These are phyloP conservation scores for Pelecanoides urinatrix DNA, from an alignment of 2,113 vertebrate genomes.

Conservation along the genomic window DNA sequence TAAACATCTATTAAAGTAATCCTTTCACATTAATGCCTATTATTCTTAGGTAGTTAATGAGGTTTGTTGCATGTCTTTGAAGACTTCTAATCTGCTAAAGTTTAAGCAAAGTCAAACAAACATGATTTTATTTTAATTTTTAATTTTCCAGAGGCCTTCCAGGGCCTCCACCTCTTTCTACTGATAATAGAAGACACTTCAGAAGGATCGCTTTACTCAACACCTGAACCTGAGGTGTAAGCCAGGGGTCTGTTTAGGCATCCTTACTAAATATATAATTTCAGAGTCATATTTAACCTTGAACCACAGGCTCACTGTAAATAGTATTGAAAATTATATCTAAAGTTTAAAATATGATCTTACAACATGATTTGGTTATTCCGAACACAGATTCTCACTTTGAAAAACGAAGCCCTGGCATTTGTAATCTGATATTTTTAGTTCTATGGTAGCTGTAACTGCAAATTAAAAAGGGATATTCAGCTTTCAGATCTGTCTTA, in stretches of 20 bases:
- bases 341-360: not conserved
- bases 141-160: not conserved
- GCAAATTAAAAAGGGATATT: constrained; percentile 8
- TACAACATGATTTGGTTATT: not conserved
- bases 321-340: not conserved
- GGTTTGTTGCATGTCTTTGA: not conserved
- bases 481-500: not conserved
- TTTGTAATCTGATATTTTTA: not conserved
- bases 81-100: not conserved
- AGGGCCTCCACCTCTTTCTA: not conserved
- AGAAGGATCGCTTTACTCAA: not conserved
- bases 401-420: not conserved
- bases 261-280: not conserved
- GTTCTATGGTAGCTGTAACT: not conserved
- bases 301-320: not conserved
- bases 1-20: not conserved
- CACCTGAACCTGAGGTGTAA: not conserved
- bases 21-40: not conserved
- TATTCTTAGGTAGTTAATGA: not conserved
- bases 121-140: not conserved
- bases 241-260: not conserved
- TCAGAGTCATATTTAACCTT: not conserved
- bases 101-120: not conserved
- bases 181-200: not conserved
- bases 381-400: not conserved